Evolutionary conservation across 2,888 invertebrate genomes (phyloP).

Genomic region (Drosophila cracens): DNA sequence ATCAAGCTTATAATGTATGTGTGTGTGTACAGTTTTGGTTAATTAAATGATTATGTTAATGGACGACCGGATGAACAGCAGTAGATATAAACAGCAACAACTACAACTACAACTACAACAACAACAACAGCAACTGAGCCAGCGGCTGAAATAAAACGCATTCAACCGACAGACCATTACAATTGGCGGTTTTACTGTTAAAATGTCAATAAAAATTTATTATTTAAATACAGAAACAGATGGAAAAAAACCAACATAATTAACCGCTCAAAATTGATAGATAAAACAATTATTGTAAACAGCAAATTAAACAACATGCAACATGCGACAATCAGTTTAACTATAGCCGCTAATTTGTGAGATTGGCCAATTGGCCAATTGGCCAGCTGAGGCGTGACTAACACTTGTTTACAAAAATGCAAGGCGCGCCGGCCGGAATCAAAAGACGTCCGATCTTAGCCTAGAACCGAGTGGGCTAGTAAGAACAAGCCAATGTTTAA

Average conservation of each 20-base stretch:
- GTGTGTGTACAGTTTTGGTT: slow-evolving; percentile 60
- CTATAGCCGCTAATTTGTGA: slow-evolving; percentile 54
- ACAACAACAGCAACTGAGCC: slow-evolving; percentile 9
- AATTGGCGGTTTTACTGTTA: slow-evolving; percentile 77
- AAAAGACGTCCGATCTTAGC: slow-evolving; percentile 27
- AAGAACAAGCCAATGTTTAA: slow-evolving; percentile 23
- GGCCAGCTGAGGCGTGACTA: slow-evolving; percentile 16
- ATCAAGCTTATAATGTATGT: slow-evolving; percentile 54
- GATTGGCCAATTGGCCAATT: slow-evolving; percentile 44
- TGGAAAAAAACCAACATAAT: slow-evolving; percentile 53
- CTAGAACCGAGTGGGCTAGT: slow-evolving; percentile 59
- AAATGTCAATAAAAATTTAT: slow-evolving; percentile 80
- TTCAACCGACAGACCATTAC: slow-evolving; percentile 70
- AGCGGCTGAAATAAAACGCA: slow-evolving; percentile 54
- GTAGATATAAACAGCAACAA: slow-evolving; percentile 54
- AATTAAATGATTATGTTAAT: slow-evolving; percentile 82
- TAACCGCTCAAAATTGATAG: slow-evolving; percentile 68
- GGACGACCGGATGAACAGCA: slow-evolving; percentile 72
- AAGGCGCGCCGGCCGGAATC: slow-evolving; percentile 55
- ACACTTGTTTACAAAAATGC: slow-evolving; percentile 10
- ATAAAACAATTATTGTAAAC: slow-evolving; percentile 72
- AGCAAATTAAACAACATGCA: slow-evolving; percentile 69
- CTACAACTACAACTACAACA: slow-evolving; percentile 40
- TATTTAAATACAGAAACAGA: slow-evolving; percentile 63
- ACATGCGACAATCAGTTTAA: slow-evolving; percentile 64